These are phyloP conservation scores for Tricholaema leucomelas DNA, from an alignment of 2,113 vertebrate species.

Conservation along the genomic window DNA sequence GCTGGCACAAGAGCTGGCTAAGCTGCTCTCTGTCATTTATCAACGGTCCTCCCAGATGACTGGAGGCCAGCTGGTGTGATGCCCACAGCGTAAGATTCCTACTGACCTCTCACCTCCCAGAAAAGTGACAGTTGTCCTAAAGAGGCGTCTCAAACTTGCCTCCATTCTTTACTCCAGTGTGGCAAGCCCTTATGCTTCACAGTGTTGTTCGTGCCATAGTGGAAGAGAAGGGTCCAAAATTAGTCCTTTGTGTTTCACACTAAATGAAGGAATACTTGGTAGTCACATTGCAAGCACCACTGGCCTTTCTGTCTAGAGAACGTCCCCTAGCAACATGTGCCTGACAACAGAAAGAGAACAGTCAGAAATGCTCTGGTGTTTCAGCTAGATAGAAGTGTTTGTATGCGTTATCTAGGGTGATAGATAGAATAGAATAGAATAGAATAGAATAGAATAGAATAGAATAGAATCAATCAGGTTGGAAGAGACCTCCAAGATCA, in stretches of 20 bases:
- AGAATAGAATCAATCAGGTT: too few relatives aligned
- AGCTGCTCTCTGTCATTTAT: too few relatives aligned
- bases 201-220: not conserved
- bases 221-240: not conserved
- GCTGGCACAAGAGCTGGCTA: too few relatives aligned
- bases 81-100: not conserved
- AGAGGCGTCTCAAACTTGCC: not conserved
- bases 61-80: too few relatives aligned
- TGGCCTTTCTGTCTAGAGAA: not conserved
- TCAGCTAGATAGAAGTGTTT: not conserved
- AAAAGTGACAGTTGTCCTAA: not conserved
- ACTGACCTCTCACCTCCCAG: not conserved
- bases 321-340: not conserved
- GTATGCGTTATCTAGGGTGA: not conserved
- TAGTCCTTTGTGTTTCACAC: not conserved
- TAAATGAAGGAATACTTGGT: not conserved
- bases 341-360: not conserved
- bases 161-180: not conserved
- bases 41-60: too few relatives aligned
- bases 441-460: too few relatives aligned
- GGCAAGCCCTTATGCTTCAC: not conserved
- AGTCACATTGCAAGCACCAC: not conserved
- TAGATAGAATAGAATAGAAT: too few relatives aligned
- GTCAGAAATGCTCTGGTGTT: not conserved
- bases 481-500: too few relatives aligned